These are phyloP conservation scores for Drosophila meridionalis DNA, from an alignment of 2,888 invertebrate genomes.

Conservation along the genomic window DNA sequence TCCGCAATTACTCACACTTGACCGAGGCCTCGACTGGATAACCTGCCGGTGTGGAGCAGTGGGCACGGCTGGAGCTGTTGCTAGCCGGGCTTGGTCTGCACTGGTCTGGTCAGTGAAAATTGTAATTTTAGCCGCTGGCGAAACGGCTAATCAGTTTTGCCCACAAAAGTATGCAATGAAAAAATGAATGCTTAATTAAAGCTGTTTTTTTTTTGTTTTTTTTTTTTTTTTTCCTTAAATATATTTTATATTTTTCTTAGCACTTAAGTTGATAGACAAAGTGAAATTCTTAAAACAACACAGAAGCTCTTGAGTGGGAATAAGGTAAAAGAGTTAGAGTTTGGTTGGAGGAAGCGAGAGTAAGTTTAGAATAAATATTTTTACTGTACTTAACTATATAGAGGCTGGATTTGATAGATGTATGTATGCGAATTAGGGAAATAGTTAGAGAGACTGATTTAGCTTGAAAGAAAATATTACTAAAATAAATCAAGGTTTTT, in stretches of 20 bases:
- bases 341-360: neutral
- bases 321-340: neutral
- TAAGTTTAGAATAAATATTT: too few species aligned
- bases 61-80: neutral
- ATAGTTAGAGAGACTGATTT: neutral
- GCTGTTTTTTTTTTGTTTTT: too few species aligned
- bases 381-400: neutral
- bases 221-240: too few species aligned
- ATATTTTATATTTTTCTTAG: neutral
- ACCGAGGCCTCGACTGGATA: constrained; percentile 44
- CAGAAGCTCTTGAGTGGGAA: neutral
- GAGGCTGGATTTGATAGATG: neutral
- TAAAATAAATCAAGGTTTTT: too few species aligned
- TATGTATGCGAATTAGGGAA: neutral
- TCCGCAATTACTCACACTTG: constrained; percentile 75
- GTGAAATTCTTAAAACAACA: neutral
- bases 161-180: constrained; percentile 14
- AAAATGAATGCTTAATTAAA: neutral
- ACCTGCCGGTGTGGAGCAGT: constrained; percentile 15
- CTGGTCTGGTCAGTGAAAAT: constrained; percentile 49
- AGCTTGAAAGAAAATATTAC: too few species aligned
- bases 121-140: constrained; percentile 46
- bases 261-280: neutral
- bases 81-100: constrained; percentile 15
- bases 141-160: constrained; percentile 26